Evolutionary conservation across 2,888 invertebrate species (phyloP), one percentile per base, ranked within the genome.

Genomic region (Mythimna impura): DNA sequence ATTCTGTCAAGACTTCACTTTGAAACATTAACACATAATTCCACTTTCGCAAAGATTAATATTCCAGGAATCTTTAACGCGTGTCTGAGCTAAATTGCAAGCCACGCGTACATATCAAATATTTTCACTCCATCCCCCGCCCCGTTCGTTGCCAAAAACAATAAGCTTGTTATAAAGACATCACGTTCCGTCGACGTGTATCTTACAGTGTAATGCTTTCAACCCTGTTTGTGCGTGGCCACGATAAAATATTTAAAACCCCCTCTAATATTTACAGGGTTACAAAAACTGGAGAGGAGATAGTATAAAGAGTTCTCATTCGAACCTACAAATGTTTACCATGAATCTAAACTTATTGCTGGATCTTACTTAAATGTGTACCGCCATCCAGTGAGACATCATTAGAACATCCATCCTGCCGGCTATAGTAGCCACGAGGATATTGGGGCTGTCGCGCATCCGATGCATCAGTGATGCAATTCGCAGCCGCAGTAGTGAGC

Each of bases 111-210:
- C 79, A 74, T 84, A 85, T 86, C 85, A 87, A 86, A 86, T 87
- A 87, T 89, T 88, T 89, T 86, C 82, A 80, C 79, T 82, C 68
- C 77, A 69, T 20, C 3, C 40, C 8, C 75, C 66, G 55, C 82
- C 83, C 74, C 70, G 8, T 12, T 22, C 64, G 65, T 34, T 81
- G 66, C 4, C 43, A 20, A 81, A 89, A 89, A 89, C 87, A 90
- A 90, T 90, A 90, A 89, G 90, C 90, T 90, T 87, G 89, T 90
- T 90, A 90, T 83, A 83, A 84, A 84, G 84, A 89, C 82, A 87
- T 89, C 90, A 90, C 90, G 90, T 89, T 71, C 75, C 30, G 14
- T 55, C 81, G 76, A 85, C 89, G 91, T 89, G 89, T 89, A 83
- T 87, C 85, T 86, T 86, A 80, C 81, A 83, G 47, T 62, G 85